These are phyloP conservation scores for Asarcornis scutulata DNA, from an alignment of 2,113 vertebrate genomes.

Conservation along the genomic window DNA sequence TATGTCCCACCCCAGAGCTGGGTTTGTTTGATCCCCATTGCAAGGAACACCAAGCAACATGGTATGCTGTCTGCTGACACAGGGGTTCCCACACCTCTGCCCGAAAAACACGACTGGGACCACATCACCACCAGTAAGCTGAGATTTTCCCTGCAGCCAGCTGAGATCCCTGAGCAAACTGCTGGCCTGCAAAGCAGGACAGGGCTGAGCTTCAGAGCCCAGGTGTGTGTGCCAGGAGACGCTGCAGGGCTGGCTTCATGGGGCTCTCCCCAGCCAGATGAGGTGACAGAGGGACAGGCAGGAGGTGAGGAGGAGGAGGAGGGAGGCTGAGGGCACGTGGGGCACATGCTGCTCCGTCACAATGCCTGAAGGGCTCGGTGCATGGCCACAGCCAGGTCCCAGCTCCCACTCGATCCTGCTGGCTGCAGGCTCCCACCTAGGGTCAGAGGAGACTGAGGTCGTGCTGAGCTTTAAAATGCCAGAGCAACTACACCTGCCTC, in stretches of 20 bases:
- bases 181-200: not conserved
- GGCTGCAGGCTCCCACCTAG: accelerated
- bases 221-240: not conserved
- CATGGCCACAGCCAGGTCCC: not conserved
- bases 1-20: not conserved
- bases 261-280: not conserved
- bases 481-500: not conserved
- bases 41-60: accelerated
- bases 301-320: not conserved
- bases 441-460: not conserved
- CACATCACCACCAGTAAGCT: not conserved
- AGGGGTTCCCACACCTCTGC: not conserved
- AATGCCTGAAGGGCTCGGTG: conserved; percentile 39
- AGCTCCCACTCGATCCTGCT: accelerated
- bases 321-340: not conserved
- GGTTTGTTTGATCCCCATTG: not conserved
- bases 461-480: not conserved
- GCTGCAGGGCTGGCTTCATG: not conserved
- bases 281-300: not conserved
- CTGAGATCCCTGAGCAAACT: not conserved
- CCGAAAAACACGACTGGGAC: accelerated
- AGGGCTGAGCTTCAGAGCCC: too few species aligned
- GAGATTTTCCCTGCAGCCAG: not conserved
- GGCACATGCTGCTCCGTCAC: not conserved
- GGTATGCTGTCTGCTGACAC: not conserved